Evolutionary conservation across 2,888 invertebrate species (phyloP).

Genomic region (Drosophila cracens): DNA sequence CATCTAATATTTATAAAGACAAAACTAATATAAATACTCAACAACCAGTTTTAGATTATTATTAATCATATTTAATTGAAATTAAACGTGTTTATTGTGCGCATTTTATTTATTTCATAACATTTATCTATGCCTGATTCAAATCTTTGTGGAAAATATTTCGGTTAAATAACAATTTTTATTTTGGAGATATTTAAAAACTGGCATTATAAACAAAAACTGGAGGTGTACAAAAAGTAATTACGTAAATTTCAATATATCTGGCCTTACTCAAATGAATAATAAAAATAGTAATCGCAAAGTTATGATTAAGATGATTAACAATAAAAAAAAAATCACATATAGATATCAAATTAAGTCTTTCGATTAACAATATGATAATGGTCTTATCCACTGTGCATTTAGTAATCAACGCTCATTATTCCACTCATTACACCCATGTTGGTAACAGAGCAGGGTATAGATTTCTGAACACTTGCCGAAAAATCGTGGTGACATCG

Average conservation of each 20-base stretch:
- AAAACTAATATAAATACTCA: neutral
- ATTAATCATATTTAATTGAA: slow-evolving; percentile 3
- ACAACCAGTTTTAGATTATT: slow-evolving; percentile 18
- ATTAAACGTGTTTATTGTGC: neutral
- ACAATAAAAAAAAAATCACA: too few species aligned
- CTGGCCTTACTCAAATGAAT: neutral
- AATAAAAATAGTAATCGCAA: neutral
- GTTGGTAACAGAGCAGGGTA: slow-evolving; percentile 4
- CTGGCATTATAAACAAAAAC: neutral
- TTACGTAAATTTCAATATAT: neutral
- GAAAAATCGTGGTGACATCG: slow-evolving; percentile 26
- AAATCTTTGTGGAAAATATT: neutral
- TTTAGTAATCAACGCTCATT: neutral
- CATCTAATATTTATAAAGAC: neutral
- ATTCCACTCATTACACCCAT: neutral
- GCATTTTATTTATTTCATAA: slow-evolving; percentile 1
- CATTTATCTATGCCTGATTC: neutral
- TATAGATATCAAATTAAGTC: neutral
- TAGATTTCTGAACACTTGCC: slow-evolving; percentile 9
- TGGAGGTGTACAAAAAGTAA: too few species aligned
- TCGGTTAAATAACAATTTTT: neutral
- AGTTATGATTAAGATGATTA: neutral
- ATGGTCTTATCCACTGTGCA: neutral
- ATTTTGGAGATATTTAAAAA: neutral
- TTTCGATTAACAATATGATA: neutral